Percentiles rank a stretch among this genome's conserved stretches.
Conservation (phyloP, 2,888 invertebrate species). For the Arrhopalites spinosus region DNA sequence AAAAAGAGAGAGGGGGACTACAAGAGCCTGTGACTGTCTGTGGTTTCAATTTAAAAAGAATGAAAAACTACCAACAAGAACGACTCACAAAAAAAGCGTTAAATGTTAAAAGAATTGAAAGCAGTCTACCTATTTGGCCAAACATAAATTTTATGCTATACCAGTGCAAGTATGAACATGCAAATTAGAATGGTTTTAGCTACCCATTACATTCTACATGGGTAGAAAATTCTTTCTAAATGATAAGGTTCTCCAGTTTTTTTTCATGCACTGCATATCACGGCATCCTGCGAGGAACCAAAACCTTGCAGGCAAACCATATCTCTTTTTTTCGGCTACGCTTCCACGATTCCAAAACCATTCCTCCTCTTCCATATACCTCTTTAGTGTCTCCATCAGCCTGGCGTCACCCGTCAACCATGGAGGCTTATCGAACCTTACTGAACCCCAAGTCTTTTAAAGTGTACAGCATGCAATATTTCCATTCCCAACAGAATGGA, state of each 20-base stretch:
- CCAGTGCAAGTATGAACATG: not conserved
- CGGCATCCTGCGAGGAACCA: constrained; percentile 15
- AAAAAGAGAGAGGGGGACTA: too few relatives aligned
- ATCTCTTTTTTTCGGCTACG: not conserved
- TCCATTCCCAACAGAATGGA: not conserved
- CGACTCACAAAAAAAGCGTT: too few relatives aligned
- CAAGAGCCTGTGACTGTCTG: too few relatives aligned
- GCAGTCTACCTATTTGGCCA: not conserved
- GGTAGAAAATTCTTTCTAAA: constrained; percentile 18
- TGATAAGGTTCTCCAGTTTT: constrained; percentile 27
- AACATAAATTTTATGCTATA: not conserved
- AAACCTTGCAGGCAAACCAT: too few relatives aligned
- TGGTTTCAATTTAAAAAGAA: too few relatives aligned
- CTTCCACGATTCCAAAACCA: not conserved
- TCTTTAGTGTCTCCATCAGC: too few relatives aligned
- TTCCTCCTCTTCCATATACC: not conserved
- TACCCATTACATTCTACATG: not conserved
- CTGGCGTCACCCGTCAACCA: constrained; percentile 7
- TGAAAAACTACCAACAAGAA: too few relatives aligned
- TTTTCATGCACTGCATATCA: constrained; percentile 18
- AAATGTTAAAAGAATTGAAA: not conserved
- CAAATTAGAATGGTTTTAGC: not conserved
- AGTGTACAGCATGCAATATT: constrained; percentile 14
- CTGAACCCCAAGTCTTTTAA: not conserved
- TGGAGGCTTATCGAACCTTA: not conserved